Evolutionary conservation across 2,888 invertebrate genomes (phyloP), one percentile per base, ranked within the genome.

Genomic region (Lochmaea capreae): DNA sequence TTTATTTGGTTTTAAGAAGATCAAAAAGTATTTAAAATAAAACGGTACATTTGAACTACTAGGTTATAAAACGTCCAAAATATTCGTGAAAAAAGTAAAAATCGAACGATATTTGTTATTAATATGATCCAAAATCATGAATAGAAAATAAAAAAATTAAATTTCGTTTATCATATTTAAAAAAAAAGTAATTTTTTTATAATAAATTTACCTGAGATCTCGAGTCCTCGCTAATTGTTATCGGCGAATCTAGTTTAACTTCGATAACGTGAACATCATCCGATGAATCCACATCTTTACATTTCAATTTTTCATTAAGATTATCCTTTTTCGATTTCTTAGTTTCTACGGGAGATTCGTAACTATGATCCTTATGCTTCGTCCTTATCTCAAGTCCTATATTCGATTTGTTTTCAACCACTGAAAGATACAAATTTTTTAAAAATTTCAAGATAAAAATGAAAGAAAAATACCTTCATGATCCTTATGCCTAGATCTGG

Each of bases 201-300:
- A 9, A 39, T 8, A 39, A 39, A 39, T 39, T 69, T 62, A 82
- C 80, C 65, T 81, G 82, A 62, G 81, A 79, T 61, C 79, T 79
- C 18, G 82, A 82, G 78, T 83, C 83, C 67, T 83, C 83, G 67
- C 81, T 83, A 8, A 82, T 82, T 14, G 81, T 79, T 65, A 81
- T 81, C 10, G 82, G 82, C 16, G 82, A 82, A 59, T 81, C 76
- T 8, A 79, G 9, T 74, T 79, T 76, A 39, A 62, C 16, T 66
- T 81, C 83, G 8, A 83, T 77, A 14, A 80, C 78, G 70, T 76
- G 79, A 10, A 82, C 77, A 57, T 83, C 83, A 22, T 80, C 81
- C 9, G 73, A 69, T 58, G 73, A 77, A 10, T 79, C 79, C 18
- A 58, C 73, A 26, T 73, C 78, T 61, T 43, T 63, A 54, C 57